A percentile compares a stretch with the other conserved stretches of the same genome.
phyloP scores from a whole-genome alignment of 2,888 invertebrate genomes.

The Psylliodes chrysocephalus region DNA sequence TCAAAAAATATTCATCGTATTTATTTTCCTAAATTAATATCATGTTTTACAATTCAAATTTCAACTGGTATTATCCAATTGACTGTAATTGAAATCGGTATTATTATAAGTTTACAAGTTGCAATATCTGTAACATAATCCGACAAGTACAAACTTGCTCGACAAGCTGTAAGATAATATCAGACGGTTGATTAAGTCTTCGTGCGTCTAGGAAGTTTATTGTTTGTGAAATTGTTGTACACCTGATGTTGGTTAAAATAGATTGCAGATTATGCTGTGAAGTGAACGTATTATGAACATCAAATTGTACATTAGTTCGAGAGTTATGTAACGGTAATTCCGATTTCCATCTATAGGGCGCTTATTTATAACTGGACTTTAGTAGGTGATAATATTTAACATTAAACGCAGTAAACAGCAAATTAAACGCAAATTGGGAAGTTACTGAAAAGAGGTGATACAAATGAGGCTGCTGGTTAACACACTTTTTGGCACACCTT shows the following conservation, averaged over 20 bases:
- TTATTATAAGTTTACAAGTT: neutral
- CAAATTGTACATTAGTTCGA: neutral
- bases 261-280: neutral
- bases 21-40: too few species aligned
- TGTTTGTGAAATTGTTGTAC: conserved; percentile 1
- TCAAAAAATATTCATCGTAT: too few species aligned
- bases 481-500: too few species aligned
- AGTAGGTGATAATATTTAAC: too few species aligned
- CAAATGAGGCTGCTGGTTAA: too few species aligned
- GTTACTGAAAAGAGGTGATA: too few species aligned
- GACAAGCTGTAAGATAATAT: neutral
- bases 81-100: neutral
- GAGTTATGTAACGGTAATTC: neutral
- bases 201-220: conserved; percentile 1
- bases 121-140: neutral
- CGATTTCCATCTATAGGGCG: neutral
- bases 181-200: neutral
- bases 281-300: neutral
- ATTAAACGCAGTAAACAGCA: too few species aligned
- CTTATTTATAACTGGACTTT: too few species aligned
- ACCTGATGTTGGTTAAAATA: neutral
- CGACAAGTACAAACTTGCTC: neutral
- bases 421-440: too few species aligned
- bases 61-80: neutral
- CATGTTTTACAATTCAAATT: too few species aligned